Base-by-base conservation (phyloP, 2,888 invertebrate genomes). In the Charanyca ferruginea region DNA sequence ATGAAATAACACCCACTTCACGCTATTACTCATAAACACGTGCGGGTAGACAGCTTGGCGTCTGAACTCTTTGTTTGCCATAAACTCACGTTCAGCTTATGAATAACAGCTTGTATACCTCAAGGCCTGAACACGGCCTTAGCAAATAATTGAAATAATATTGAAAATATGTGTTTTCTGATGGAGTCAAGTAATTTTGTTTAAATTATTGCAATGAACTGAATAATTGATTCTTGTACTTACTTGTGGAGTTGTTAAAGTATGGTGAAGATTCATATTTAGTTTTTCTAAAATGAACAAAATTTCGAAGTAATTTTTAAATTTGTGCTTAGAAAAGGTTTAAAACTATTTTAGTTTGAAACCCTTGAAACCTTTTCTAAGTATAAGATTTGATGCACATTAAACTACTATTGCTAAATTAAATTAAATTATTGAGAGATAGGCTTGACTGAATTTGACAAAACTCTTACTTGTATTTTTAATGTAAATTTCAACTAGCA, bases 61-160 rank as follows among this genome's bases (percentile, higher is more conserved):
- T 74, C 85, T 81, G 75, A 83, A 84, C 85, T 73, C 81, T 89
- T 88, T 83, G 76, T 83, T 86, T 88, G 77, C 76, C 65, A 64
- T 73, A 80, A 81, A 63, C 81, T 81, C 87, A 85, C 86, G 85
- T 84, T 80, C 74, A 72, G 69, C 44, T 78, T 73, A 57, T 72
- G 80, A 76, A 79, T 77, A 79, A 65, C 76, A 72, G 73, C 73
- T 71, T 75, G 73, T 72, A 51, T 67, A 52, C 66, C 45, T 64
- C 79, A 79, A 83, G 83, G 83, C 65, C 60, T 23, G 28, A 68
- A 58, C 35, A 11, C 66, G 85, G 74, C 85, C 87, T 90, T 90
- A 85, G 88, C 86, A 83, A 88, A 89, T 89, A 87, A 83, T 84
- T 73, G 86, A 83, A 88, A 89, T 89, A 87, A 82, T 84, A 73